These are phyloP conservation scores for Phenganax stokvisi DNA, from an alignment of 92 coral and sea anemone genomes.

Conservation along the genomic window DNA sequence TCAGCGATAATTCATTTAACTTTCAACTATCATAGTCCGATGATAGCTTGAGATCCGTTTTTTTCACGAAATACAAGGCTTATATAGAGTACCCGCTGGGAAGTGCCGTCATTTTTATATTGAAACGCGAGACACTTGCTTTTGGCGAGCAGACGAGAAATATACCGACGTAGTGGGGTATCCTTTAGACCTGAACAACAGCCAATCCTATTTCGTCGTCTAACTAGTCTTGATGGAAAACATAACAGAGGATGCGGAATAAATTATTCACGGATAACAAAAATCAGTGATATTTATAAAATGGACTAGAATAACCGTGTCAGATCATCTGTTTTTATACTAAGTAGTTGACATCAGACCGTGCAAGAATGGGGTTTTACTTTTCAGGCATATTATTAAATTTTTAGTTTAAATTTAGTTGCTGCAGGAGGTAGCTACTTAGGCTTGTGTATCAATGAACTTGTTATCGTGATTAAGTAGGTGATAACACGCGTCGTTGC, in stretches of 20 bases:
- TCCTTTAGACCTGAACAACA: slow-evolving; percentile 10
- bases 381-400: neutral
- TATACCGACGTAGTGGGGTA: slow-evolving; percentile 23
- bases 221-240: slow-evolving; percentile 12
- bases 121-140: slow-evolving; percentile 5
- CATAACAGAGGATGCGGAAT: slow-evolving; percentile 6
- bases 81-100: slow-evolving; percentile 15
- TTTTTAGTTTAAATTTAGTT: slow-evolving; percentile 1
- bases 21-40: slow-evolving; percentile 31
- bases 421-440: neutral
- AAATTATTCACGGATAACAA: slow-evolving; percentile 14
- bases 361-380: neutral
- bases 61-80: slow-evolving; percentile 14
- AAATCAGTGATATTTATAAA: neutral
- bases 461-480: neutral
- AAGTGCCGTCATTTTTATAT: slow-evolving; percentile 12
- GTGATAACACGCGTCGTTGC: neutral
- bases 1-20: slow-evolving; percentile 28
- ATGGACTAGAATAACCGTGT: slow-evolving; percentile 19
- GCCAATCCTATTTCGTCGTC: neutral
- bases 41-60: slow-evolving; percentile 23
- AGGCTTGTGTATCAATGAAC: neutral
- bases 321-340: slow-evolving; percentile 24
- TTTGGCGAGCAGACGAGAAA: neutral
- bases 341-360: slow-evolving; percentile 21